A percentile compares a stretch with the other conserved stretches of the same genome.
phyloP scores from a whole-genome alignment of 2,888 invertebrate species.

The Archaeoteleia sp. region DNA sequence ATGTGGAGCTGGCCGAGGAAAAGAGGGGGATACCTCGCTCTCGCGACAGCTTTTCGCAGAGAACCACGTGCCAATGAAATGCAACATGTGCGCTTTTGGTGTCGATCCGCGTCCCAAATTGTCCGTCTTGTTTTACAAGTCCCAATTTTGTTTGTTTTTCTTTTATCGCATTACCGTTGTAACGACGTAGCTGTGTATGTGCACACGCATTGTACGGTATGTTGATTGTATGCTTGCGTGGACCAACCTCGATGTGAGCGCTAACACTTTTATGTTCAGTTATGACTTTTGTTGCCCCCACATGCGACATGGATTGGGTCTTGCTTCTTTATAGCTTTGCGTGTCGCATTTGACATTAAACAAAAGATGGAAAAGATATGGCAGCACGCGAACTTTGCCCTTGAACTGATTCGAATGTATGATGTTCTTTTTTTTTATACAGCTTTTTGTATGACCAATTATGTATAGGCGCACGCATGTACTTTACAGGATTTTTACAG shows the following conservation, averaged over 20 bases:
- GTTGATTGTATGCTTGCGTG: neutral
- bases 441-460: conserved; percentile 16
- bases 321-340: conserved; percentile 56
- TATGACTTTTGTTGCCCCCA: conserved; percentile 36
- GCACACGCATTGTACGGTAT: neutral
- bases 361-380: conserved; percentile 42
- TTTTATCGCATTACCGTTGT: neutral
- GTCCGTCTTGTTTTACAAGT: conserved; percentile 6
- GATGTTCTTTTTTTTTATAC: conserved; percentile 25
- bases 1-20: no score
- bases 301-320: conserved; percentile 25
- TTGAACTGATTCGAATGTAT: conserved; percentile 46
- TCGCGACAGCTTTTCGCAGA: conserved; percentile 9
- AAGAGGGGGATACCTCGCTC: no score
- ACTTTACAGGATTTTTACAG: neutral
- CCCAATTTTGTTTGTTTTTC: neutral
- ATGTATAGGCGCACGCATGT: conserved; percentile 24
- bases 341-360: conserved; percentile 53
- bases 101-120: conserved; percentile 26
- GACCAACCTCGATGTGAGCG: conserved; percentile 24
- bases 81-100: conserved; percentile 48
- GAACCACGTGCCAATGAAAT: conserved; percentile 32
- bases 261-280: conserved; percentile 13
- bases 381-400: conserved; percentile 48
- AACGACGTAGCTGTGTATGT: no score